A percentile compares a stretch with the other conserved stretches of the same genome.
These are phyloP conservation scores for Ramazzottius varieornatus DNA, from an alignment of 2,888 invertebrate genomes.

Conservation along the genomic window DNA sequence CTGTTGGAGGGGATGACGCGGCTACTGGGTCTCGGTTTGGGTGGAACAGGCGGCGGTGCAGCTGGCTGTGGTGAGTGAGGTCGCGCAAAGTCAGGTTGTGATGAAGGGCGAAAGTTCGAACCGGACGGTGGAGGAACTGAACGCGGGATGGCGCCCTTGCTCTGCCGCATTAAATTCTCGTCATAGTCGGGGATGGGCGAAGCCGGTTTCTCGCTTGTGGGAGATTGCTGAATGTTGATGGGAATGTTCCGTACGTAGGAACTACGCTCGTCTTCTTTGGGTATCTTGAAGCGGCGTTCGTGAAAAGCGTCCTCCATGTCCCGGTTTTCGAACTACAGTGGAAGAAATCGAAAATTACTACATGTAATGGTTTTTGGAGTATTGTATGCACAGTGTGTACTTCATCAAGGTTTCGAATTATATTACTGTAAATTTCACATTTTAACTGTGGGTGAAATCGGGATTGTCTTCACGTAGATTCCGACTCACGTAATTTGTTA, in stretches of 20 bases:
- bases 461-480: no score
- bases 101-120: background rate
- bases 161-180: background rate
- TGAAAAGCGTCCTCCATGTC: background rate
- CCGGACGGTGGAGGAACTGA: background rate
- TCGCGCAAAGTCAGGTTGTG: background rate
- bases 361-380: no score
- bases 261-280: slow-evolving; percentile 1
- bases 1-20: background rate
- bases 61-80: no score
- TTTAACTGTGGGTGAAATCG: no score
- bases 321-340: background rate
- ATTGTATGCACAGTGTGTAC: no score
- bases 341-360: background rate
- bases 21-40: no score
- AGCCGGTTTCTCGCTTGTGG: background rate
- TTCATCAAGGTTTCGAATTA: no score
- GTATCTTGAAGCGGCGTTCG: background rate
- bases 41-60: no score
- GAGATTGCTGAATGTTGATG: background rate
- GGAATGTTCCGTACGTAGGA: slow-evolving; percentile 1
- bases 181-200: background rate
- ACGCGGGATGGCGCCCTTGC: background rate
- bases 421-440: no score
- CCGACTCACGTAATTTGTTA: no score